phyloP scores from a whole-genome alignment of 2,888 invertebrate genomes.

The Drosophila kokeensis region DNA sequence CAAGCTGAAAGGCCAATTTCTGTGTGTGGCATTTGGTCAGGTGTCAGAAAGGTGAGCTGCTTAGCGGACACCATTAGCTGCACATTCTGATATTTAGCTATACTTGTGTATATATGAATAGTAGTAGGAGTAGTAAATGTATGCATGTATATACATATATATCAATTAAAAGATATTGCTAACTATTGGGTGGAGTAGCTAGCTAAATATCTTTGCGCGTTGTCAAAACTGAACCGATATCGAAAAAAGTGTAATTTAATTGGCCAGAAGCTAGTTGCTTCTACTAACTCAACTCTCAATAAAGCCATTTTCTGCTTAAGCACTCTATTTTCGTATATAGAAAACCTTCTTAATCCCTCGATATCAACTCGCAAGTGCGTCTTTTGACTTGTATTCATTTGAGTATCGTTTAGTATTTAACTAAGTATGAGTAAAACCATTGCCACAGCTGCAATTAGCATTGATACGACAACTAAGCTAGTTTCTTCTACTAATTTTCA shows the following conservation, averaged over 20 bases:
- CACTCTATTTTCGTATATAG: neutral
- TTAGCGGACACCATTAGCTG: slow-evolving; percentile 19
- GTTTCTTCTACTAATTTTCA: neutral
- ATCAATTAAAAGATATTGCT: neutral
- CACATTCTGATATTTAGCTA: neutral
- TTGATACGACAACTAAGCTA: neutral
- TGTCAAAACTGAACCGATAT: neutral
- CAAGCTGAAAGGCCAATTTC: slow-evolving; percentile 47
- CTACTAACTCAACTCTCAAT: neutral
- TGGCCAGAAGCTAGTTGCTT: neutral
- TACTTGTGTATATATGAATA: neutral
- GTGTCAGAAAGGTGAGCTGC: slow-evolving; percentile 24
- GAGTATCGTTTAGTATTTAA: neutral
- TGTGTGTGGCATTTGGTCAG: slow-evolving; percentile 51
- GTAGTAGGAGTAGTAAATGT: neutral
- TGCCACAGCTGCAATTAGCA: neutral
- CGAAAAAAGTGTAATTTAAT: neutral
- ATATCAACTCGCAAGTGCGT: neutral
- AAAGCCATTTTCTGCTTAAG: neutral
- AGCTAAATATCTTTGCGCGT: neutral
- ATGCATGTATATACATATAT: neutral
- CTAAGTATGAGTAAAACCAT: neutral
- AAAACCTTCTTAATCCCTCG: neutral
- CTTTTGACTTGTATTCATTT: neutral
- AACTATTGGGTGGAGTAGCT: neutral